A percentile compares a stretch with the other conserved stretches of the same genome.
Conservation (phyloP, 2,797 vertebrate genomes). For the Pitangus sulphuratus region DNA sequence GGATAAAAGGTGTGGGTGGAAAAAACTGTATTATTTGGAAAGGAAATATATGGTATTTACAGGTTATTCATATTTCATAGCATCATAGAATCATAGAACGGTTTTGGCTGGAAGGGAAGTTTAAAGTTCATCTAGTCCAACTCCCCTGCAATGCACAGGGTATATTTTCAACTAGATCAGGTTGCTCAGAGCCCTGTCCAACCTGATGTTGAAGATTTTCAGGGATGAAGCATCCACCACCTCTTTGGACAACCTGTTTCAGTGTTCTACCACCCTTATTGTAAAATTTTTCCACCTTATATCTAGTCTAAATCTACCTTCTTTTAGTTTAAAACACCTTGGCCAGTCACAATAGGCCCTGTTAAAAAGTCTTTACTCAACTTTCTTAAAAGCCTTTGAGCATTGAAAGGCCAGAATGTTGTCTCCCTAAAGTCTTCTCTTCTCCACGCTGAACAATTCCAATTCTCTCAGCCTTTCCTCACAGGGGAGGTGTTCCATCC, state of each 20-base stretch:
- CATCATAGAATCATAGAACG: neutral
- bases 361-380: neutral
- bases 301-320: neutral
- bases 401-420: accelerated
- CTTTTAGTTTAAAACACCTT: neutral
- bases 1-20: neutral
- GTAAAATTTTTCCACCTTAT: neutral
- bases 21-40: neutral
- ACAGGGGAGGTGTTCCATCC: neutral
- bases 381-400: neutral
- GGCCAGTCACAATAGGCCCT: accelerated
- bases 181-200: neutral
- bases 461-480: neutral
- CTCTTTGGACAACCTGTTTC: neutral
- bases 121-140: neutral
- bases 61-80: neutral
- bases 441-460: neutral
- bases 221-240: neutral
- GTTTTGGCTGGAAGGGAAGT: neutral
- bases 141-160: accelerated
- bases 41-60: neutral
- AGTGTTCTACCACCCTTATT: neutral
- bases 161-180: neutral
- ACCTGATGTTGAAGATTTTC: neutral
- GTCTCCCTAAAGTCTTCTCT: neutral